These are phyloP conservation scores for Gavialis gangeticus DNA, from an alignment of 2,113 vertebrate species.

Conservation along the genomic window DNA sequence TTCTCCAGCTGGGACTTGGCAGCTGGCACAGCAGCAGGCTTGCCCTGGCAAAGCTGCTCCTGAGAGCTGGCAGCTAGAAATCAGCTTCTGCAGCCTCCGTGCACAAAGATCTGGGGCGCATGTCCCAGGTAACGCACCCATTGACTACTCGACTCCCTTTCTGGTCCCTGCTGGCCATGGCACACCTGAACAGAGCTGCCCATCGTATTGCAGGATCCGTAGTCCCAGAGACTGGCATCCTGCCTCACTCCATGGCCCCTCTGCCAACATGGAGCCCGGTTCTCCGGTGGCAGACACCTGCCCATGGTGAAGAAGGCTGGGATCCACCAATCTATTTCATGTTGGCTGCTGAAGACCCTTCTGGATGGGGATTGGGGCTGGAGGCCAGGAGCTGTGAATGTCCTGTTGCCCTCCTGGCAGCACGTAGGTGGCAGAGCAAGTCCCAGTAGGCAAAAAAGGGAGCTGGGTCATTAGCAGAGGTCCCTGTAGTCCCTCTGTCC, in stretches of 20 bases:
- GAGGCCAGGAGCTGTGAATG: not conserved
- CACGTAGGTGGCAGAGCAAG: not conserved
- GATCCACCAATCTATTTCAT: not conserved
- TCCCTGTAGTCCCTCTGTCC: rapidly evolving
- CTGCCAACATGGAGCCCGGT: rapidly evolving
- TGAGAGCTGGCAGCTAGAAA: slow-evolving; percentile 26
- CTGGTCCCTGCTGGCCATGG: not conserved
- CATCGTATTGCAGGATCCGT: not conserved
- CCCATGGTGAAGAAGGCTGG: not conserved
- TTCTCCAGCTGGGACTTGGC: not conserved
- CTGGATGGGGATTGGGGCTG: rapidly evolving
- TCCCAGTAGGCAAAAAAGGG: not conserved
- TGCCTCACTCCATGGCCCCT: not conserved
- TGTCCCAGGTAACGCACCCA: not conserved
- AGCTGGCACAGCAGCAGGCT: rapidly evolving
- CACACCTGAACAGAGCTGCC: not conserved
- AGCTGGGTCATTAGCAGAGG: not conserved
- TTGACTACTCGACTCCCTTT: not conserved
- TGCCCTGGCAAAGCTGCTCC: not conserved
- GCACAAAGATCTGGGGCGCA: not conserved
- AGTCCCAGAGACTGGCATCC: not conserved
- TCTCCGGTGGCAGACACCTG: not conserved
- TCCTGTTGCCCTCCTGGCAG: not conserved
- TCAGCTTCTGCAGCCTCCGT: not conserved
- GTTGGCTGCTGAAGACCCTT: not conserved